Evolutionary conservation across 2,888 invertebrate genomes (phyloP).

Genomic region (Nephrotoma appendiculata): DNA sequence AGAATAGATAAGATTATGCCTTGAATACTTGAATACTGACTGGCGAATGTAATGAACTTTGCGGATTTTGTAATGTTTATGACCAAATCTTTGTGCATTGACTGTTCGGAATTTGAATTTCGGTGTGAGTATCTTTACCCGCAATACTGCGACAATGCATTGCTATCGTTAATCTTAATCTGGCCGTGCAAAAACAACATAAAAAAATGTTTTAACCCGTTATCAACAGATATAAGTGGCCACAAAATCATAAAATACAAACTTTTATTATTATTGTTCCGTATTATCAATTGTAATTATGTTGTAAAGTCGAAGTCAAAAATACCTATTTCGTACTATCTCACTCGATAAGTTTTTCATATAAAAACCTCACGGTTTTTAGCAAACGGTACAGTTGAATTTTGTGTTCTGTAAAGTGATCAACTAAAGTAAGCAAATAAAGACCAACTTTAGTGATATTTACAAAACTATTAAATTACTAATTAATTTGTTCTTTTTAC

Average conservation of each 20-base stretch:
- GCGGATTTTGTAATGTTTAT: background rate
- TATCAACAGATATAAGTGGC: background rate
- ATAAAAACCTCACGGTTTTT: background rate
- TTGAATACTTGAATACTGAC: no score
- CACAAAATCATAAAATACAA: background rate
- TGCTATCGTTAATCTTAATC: background rate
- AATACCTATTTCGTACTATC: background rate
- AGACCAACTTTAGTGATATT: background rate
- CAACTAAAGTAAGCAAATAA: background rate
- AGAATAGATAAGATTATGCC: background rate
- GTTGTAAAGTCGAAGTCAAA: background rate
- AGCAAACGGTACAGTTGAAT: background rate
- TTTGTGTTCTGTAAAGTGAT: background rate
- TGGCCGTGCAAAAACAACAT: background rate
- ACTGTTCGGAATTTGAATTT: background rate
- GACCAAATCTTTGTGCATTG: background rate
- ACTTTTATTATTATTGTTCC: background rate
- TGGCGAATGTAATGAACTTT: background rate
- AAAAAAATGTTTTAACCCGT: background rate
- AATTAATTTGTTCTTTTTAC: background rate
- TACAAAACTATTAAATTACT: background rate
- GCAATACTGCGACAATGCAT: background rate
- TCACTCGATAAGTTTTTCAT: background rate
- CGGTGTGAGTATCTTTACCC: background rate
- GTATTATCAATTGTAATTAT: background rate